Evolutionary conservation across 2,797 vertebrate species (phyloP).

Genomic region (Dipus sagitta): DNA sequence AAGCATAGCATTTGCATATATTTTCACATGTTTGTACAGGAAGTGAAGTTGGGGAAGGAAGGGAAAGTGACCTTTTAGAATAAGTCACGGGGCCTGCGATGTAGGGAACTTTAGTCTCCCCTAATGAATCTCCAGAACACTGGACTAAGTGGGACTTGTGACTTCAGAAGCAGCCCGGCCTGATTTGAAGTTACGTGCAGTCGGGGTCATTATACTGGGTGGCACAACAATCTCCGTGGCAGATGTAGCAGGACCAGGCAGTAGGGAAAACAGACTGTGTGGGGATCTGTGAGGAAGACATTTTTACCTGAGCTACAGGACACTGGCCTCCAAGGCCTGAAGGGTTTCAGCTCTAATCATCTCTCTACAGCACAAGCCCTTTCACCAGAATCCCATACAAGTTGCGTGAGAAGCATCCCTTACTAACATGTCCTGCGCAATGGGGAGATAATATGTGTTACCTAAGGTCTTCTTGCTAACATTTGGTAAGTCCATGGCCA

Average conservation of each 20-base stretch:
- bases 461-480: background rate
- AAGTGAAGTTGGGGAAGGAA: background rate
- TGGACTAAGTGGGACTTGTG: background rate
- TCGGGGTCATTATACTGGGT: background rate
- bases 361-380: background rate
- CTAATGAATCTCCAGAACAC: background rate
- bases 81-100: background rate
- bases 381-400: background rate
- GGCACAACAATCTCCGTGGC: background rate
- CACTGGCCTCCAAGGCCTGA: background rate
- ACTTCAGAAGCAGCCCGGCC: slow-evolving; percentile 20
- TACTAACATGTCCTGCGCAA: rapidly evolving
- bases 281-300: background rate
- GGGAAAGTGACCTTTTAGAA: background rate
- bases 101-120: background rate
- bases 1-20: slow-evolving; percentile 53
- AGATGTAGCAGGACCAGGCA: background rate
- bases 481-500: background rate
- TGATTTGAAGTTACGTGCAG: background rate
- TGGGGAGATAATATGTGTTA: too few species aligned
- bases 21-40: slow-evolving; percentile 51
- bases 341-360: background rate
- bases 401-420: background rate
- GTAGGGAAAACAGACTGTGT: background rate
- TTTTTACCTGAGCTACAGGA: background rate